Conservation (phyloP, 2,113 vertebrate species). For the Nyctereutes procyonoides region DNA sequence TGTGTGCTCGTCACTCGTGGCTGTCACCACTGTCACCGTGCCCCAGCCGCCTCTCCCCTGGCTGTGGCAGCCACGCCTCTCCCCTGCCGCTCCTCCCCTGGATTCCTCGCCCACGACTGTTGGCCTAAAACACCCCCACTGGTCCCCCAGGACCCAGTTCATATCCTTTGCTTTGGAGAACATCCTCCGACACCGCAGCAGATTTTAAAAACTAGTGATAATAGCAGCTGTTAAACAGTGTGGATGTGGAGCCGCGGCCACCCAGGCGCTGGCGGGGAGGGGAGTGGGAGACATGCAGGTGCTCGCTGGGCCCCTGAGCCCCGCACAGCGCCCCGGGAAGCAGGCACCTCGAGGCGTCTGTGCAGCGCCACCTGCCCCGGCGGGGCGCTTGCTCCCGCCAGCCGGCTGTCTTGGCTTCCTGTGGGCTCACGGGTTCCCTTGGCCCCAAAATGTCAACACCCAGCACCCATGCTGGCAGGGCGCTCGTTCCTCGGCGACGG, state of each 20-base stretch:
- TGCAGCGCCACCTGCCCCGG: not conserved
- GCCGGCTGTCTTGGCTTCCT: not conserved
- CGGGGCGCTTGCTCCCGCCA: rapidly evolving
- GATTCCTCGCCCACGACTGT: not conserved
- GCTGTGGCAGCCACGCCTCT: not conserved
- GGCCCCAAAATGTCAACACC: not conserved
- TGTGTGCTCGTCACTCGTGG: rapidly evolving
- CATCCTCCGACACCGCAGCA: not conserved
- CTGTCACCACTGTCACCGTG: too few species aligned
- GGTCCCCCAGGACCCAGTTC: too few species aligned
- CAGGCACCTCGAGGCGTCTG: too few species aligned
- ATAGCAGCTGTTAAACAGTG: not conserved
- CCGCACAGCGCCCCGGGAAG: too few species aligned
- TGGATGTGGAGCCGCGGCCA: not conserved
- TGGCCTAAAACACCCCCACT: not conserved
- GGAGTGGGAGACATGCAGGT: rapidly evolving
- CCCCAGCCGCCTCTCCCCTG: not conserved
- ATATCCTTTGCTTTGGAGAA: not conserved
- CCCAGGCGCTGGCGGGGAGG: rapidly evolving
- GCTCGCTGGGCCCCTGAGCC: not conserved
- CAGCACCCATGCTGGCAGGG: not conserved
- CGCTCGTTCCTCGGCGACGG: rapidly evolving
- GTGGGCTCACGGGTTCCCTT: rapidly evolving
- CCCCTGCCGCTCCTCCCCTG: not conserved
- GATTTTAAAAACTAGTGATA: too few species aligned